Conservation (phyloP, 2,888 invertebrate genomes). For the Drosophila fulvimacula region DNA sequence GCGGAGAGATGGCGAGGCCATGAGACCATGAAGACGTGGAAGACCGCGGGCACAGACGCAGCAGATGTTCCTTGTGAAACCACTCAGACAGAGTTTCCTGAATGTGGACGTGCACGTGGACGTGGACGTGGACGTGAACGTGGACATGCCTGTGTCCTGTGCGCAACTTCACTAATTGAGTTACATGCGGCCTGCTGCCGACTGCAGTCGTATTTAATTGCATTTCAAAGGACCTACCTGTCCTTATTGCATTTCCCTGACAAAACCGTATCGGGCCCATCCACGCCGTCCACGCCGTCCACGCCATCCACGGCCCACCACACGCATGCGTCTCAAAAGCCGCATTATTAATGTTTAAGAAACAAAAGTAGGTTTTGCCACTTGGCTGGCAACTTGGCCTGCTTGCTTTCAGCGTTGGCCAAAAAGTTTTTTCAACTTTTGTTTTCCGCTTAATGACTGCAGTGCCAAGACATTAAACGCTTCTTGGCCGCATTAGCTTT, state of each 20-base stretch:
- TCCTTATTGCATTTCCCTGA: constrained; percentile 53
- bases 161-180: constrained; percentile 75
- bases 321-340: constrained; percentile 25
- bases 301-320: constrained; percentile 14
- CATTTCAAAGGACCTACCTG: constrained; percentile 62
- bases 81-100: constrained; percentile 31
- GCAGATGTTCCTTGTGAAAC: constrained; percentile 23
- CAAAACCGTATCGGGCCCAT: constrained; percentile 17
- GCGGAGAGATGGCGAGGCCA: neutral
- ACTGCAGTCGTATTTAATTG: constrained; percentile 71
- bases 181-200: constrained; percentile 55
- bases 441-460: constrained; percentile 68
- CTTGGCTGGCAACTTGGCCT: constrained; percentile 11
- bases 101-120: constrained; percentile 11
- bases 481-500: constrained; percentile 74
- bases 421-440: constrained; percentile 60
- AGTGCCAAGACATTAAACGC: constrained; percentile 72
- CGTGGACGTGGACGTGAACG: neutral
- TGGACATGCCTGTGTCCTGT: constrained; percentile 21
- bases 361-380: constrained; percentile 49
- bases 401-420: constrained; percentile 8
- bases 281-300: too few relatives aligned
- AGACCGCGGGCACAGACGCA: constrained; percentile 18
- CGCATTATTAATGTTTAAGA: constrained; percentile 60
- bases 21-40: neutral